A percentile compares a stretch with the other conserved stretches of the same genome.
Evolutionary conservation across 1,140 invertebrate genomes (phyloP).

Genomic region (Paracyclopina nana): DNA sequence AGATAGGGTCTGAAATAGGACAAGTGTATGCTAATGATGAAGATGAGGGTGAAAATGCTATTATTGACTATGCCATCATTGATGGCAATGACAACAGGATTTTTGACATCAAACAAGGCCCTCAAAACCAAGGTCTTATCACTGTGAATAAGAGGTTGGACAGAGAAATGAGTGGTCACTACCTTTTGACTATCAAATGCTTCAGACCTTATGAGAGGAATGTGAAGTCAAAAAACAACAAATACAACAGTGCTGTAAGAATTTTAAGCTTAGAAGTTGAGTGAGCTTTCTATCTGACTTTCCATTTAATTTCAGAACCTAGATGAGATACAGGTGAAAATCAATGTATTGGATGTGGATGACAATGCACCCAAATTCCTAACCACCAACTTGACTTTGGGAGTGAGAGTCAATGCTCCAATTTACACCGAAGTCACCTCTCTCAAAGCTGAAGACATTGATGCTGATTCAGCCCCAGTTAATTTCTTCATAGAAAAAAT

Average conservation of each 20-base stretch:
- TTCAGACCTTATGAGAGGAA: constrained; percentile 34
- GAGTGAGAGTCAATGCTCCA: constrained; percentile 48
- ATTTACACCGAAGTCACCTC: constrained; percentile 45
- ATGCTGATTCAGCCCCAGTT: constrained; percentile 41
- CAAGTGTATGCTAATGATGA: constrained; percentile 44
- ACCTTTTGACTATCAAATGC: constrained; percentile 46
- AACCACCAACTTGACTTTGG: constrained; percentile 42
- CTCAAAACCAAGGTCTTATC: constrained; percentile 42
- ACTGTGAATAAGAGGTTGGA: constrained; percentile 40
- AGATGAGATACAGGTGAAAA: constrained; percentile 38
- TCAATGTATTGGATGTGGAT: constrained; percentile 46
- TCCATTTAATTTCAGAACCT: constrained; percentile 12
- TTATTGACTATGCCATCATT: constrained; percentile 48
- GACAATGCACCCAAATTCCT: constrained; percentile 48
- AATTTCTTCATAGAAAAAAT: constrained; percentile 40
- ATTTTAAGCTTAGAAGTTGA: constrained; percentile 5
- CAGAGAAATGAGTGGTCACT: constrained; percentile 37
- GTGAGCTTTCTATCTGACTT: constrained; percentile 4
- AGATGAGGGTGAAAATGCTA: constrained; percentile 46
- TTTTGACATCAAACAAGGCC: constrained; percentile 38
- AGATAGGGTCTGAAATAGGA: constrained; percentile 41
- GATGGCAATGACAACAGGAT: constrained; percentile 47
- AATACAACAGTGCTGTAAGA: constrained; percentile 37
- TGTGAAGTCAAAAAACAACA: constrained; percentile 29
- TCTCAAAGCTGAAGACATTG: constrained; percentile 41